Base-by-base conservation (phyloP, 2,888 invertebrate species). In the Oligia latruncula region DNA sequence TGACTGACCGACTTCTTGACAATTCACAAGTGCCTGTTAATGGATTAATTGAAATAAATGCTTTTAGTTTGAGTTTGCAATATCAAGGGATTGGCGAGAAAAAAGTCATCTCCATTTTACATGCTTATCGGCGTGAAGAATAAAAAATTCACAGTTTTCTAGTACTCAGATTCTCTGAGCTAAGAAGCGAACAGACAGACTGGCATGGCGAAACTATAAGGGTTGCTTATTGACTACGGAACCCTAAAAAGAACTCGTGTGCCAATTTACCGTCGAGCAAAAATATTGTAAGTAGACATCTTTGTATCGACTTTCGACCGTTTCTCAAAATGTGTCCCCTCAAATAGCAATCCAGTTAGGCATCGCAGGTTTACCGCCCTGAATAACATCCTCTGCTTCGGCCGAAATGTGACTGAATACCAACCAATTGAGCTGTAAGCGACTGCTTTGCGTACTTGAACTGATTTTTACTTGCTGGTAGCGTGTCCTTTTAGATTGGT, bases 341-440 rank as follows among this genome's bases (percentile, higher is more conserved):
- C 74, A 84, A 87, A 89, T 82, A 83, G 83, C 85, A 81, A 83
- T 79, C 82, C 84, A 84, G 88, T 87, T 85, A 81, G 81, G 84
- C 80, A 88, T 83, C 75, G 79, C 83, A 83, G 87, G 87, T 89
- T 90, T 89, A 87, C 87, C 84, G 88, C 84, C 87, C 88, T 86
- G 88, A 90, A 90, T 90, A 90, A 88, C 89, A 82, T 75, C 66
- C 72, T 81, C 83, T 74, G 83, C 83, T 79, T 79, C 71, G 77
- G 70, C 78, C 77, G 80, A 87, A 88, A 84, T 89, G 88, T 87
- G 77, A 84, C 81, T 84, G 84, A 86, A 87, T 90, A 89, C 88
- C 90, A 78, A 78, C 43, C 78, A 74, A 86, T 85, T 88, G 88
- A 81, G 81, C 78, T 83, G 80, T 81, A 83, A 84, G 79, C 72